Evolutionary conservation across 2,888 invertebrate genomes (phyloP), one percentile per base, ranked within the genome.

Genomic region (Drepanosiphum platanoidis): DNA sequence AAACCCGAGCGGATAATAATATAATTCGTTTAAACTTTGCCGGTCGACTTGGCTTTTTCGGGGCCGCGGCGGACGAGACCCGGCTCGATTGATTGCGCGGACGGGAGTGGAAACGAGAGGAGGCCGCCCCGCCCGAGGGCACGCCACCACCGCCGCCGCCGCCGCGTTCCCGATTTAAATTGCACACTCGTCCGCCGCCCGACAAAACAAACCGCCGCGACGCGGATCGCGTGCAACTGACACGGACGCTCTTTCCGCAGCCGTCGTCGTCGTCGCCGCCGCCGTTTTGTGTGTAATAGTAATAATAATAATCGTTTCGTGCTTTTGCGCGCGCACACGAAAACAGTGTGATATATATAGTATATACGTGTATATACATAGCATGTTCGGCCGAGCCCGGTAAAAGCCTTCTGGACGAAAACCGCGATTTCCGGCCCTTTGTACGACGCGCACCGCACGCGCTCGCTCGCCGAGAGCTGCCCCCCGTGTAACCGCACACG

Each of bases 81-180:
- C 58, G 36, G 75, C 75, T 64, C 82, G 39, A 75, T 84, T 75
- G 83, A 83, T 83, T 75, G 72, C 52, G 79, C 5, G 58, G 32
- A 3, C 11, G 70, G 70, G 42, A n/a, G 1, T 52, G 52, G 39
- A 1, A 27, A 22, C 22, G 42, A 52, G 46, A n/a, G n/a, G 68
- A 22, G 11, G 61, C 13, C 22, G 11, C 32, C 11, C 64, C 74
- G n/a, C 74, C 46, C 64, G 72, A 64, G 64, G 83, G 83, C 64
- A 66, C 32, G 18, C 18, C 72, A 39, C 70, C 42, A 66, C 32
- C 39, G 70, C 42, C 34, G 70, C 27, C 15, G 78, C 66, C 39
- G 82, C 72, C n/a, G n/a, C n/a, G n/a, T 83, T 83, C 66, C 83
- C 83, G 52, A 83, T 83, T 83, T 83, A 83, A 83, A 83, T 74